phyloP scores from a whole-genome alignment of 2,888 invertebrate genomes.

The Agrotis ipsilon region DNA sequence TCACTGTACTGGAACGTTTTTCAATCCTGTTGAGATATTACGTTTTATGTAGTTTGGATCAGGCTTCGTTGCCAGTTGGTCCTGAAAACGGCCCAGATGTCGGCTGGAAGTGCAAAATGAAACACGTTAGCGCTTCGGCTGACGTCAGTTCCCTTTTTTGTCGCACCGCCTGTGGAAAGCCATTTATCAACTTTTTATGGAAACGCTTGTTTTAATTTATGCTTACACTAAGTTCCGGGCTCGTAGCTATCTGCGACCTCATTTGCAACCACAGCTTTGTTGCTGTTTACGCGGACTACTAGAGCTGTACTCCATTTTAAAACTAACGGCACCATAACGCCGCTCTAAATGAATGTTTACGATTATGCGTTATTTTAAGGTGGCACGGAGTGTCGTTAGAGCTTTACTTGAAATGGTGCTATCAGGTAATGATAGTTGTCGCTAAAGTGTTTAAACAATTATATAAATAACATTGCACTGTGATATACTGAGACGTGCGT shows the following conservation, averaged over 20 bases:
- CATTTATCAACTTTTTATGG: constrained; percentile 91
- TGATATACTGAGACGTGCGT: neutral
- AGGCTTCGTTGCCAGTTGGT: constrained; percentile 69
- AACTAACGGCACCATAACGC: constrained; percentile 66
- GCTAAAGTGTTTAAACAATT: constrained; percentile 2
- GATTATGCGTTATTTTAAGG: constrained; percentile 66
- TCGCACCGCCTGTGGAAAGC: constrained; percentile 85
- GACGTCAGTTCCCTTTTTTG: constrained; percentile 88
- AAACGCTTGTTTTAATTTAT: constrained; percentile 90
- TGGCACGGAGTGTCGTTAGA: constrained; percentile 42
- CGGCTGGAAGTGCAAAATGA: constrained; percentile 86
- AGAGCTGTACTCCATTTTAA: constrained; percentile 76
- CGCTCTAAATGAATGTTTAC: constrained; percentile 72
- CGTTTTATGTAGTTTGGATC: constrained; percentile 58
- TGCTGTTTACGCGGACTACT: constrained; percentile 77
- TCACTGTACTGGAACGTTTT: constrained; percentile 32
- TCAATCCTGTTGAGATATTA: constrained; percentile 51
- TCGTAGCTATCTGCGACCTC: constrained; percentile 86
- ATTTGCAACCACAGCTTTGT: constrained; percentile 85
- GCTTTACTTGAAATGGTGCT: constrained; percentile 6
- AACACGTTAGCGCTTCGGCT: constrained; percentile 87
- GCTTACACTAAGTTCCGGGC: constrained; percentile 87
- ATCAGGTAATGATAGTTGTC: neutral
- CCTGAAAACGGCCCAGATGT: constrained; percentile 87
- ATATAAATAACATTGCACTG: neutral